phyloP scores from a whole-genome alignment of 2,888 invertebrate species.

The Acanthoscelides obtectus region DNA sequence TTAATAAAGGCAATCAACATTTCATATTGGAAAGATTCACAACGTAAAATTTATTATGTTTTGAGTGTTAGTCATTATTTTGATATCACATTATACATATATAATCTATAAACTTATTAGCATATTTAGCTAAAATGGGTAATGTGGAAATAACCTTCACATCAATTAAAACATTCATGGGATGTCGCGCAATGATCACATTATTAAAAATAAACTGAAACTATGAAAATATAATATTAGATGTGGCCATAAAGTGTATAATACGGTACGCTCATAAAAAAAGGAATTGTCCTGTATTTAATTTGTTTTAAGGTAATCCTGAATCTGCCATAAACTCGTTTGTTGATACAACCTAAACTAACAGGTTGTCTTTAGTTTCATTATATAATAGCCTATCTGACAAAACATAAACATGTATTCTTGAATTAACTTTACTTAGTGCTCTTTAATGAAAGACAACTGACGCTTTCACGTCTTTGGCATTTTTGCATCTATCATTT shows the following conservation, averaged over 20 bases:
- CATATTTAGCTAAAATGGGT: neutral
- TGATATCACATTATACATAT: no score
- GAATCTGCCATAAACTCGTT: neutral
- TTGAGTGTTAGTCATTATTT: neutral
- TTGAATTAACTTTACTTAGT: no score
- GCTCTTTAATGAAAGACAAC: no score
- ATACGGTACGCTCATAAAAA: neutral
- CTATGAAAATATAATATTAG: neutral
- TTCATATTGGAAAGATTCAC: no score
- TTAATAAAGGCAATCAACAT: no score
- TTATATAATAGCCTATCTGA: no score
- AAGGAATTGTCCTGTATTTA: neutral
- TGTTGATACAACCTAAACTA: neutral
- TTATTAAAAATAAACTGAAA: neutral
- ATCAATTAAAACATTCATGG: neutral
- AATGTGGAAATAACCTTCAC: neutral
- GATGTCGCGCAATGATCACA: neutral
- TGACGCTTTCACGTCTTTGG: no score
- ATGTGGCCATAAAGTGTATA: neutral
- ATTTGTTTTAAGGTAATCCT: neutral
- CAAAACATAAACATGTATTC: no score
- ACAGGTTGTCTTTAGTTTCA: neutral
- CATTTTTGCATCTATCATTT: no score
- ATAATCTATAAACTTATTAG: neutral
- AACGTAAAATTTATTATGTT: neutral